Conservation (phyloP, 2,888 invertebrate species). For the Agonum fuliginosum region DNA sequence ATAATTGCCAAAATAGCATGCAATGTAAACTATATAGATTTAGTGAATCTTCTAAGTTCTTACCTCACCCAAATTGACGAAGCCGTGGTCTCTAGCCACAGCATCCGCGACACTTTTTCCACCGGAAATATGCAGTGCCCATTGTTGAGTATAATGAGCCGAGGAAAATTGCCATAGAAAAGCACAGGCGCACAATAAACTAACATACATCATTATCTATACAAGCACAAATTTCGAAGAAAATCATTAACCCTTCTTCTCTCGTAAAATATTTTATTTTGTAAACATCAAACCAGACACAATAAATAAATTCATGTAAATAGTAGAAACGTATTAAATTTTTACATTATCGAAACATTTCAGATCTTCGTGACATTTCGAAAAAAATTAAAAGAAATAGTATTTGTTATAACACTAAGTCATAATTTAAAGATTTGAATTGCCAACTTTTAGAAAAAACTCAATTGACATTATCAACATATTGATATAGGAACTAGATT, state of each 20-base stretch:
- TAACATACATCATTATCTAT: constrained; percentile 57
- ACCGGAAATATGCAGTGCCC: constrained; percentile 89
- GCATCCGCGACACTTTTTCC: constrained; percentile 80
- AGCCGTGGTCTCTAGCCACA: constrained; percentile 88
- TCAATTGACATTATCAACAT: constrained; percentile 27
- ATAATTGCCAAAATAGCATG: too few species aligned
- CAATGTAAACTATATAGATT: background rate
- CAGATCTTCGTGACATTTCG: background rate
- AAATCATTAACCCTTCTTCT: constrained; percentile 34
- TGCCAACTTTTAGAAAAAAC: constrained; percentile 21
- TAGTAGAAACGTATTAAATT: constrained; percentile 20
- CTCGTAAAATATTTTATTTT: constrained; percentile 31
- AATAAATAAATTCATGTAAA: constrained; percentile 12
- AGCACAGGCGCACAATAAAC: constrained; percentile 55
- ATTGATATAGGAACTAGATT: constrained; percentile 21
- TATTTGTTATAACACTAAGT: constrained; percentile 39
- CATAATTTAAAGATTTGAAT: constrained; percentile 39
- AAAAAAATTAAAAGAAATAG: constrained; percentile 45
- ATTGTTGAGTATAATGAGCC: constrained; percentile 85
- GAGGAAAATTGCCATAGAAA: constrained; percentile 52
- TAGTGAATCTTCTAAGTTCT: constrained; percentile 68
- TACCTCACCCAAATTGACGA: constrained; percentile 90
- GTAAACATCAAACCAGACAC: constrained; percentile 39
- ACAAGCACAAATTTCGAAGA: constrained; percentile 41
- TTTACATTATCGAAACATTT: constrained; percentile 26